phyloP scores from a whole-genome alignment of 2,113 vertebrate genomes.

The Cervus canadensis region DNA sequence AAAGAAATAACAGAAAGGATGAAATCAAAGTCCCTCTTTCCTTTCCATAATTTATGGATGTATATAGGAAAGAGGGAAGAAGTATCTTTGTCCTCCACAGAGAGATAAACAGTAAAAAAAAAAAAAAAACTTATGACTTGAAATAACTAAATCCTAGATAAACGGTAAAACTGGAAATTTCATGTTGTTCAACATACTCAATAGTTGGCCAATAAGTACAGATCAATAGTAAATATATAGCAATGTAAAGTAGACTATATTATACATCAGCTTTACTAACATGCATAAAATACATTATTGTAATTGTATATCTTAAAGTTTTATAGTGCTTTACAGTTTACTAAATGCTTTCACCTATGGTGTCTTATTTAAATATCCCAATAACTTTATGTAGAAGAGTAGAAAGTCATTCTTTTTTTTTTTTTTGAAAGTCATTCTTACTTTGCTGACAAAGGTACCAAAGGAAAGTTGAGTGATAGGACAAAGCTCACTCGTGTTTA shows the following conservation, averaged over 20 bases:
- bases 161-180: background rate
- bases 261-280: background rate
- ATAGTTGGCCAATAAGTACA: background rate
- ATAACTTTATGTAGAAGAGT: background rate
- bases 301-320: background rate
- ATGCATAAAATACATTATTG: background rate
- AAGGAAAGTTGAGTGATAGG: background rate
- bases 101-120: background rate
- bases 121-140: background rate
- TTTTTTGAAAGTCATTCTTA: background rate
- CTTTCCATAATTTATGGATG: background rate
- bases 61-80: background rate
- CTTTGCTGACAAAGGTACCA: background rate
- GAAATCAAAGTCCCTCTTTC: background rate
- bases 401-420: background rate
- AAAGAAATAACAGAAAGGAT: background rate
- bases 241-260: background rate
- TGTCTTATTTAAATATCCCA: background rate
- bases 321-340: background rate
- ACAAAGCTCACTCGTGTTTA: background rate
- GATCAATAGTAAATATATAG: background rate
- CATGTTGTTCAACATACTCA: background rate
- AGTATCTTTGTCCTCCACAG: background rate
- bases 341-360: background rate
- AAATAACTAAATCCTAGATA: background rate